Evolutionary conservation across 2,113 vertebrate species (phyloP).

Genomic region (Mastomys coucha): DNA sequence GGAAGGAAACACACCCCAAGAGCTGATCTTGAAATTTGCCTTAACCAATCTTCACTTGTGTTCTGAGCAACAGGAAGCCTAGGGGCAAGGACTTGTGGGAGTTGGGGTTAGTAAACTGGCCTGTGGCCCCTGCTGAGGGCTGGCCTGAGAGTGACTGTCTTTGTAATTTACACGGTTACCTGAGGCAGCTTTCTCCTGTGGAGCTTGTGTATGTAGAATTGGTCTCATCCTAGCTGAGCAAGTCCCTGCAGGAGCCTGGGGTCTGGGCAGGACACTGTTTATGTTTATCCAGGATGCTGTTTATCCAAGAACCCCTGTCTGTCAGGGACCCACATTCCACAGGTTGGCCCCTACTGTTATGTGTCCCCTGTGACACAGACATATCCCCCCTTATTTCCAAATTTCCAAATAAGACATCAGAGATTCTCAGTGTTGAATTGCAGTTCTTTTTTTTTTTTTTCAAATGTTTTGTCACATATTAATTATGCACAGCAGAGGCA

Average conservation of each 20-base stretch:
- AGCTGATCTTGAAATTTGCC: neutral
- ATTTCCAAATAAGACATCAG: neutral
- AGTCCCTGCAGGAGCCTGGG: neutral
- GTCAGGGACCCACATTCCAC: neutral
- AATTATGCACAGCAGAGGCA: neutral
- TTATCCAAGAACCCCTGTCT: neutral
- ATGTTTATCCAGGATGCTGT: neutral
- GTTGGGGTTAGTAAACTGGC: neutral
- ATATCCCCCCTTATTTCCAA: neutral
- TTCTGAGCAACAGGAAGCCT: neutral
- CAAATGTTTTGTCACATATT: neutral
- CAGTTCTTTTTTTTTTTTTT: neutral
- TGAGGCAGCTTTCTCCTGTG: neutral
- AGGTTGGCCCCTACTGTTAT: neutral
- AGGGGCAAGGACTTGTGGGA: too few species aligned
- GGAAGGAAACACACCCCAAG: neutral
- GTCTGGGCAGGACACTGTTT: neutral
- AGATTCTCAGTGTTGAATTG: neutral
- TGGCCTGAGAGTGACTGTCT: neutral
- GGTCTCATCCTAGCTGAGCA: neutral
- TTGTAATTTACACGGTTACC: neutral
- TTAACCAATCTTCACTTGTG: neutral
- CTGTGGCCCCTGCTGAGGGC: neutral
- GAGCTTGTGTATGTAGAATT: neutral
- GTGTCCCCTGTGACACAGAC: neutral